Base-by-base conservation (phyloP, 2,888 invertebrate species). In the Trichacis sp. region DNA sequence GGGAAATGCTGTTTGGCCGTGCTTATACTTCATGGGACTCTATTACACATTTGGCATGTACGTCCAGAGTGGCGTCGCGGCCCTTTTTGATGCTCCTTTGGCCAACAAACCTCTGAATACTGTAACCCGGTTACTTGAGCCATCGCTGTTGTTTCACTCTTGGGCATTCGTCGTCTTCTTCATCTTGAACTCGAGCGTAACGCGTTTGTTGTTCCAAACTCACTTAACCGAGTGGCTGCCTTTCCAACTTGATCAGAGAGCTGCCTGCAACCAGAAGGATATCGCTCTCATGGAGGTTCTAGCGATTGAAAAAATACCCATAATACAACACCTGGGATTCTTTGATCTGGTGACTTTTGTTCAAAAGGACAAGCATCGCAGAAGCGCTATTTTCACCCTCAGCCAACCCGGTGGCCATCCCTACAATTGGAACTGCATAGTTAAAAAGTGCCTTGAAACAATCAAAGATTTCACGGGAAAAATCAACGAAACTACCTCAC, bases 361-460 rank as follows among this genome's bases (percentile, higher is more conserved):
- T 0, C 87, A 89, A 74, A 90, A 89, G 75, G 90, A 91, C 40
- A 78, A 85, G 17, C 49, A 68, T 0, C 87, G 93, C 72, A 87
- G 95, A 47, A 82, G 86, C 70, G 85, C 89, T 57, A 85, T 95
- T 40, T 95, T 92, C 78, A 87, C 89, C 11, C 85, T 94, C 0
- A 93, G 93, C 24, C 89, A 91, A 76, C 94, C 94, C 19, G 94
- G 95, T 15, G 94, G 94, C 24, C 95, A 95, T 83, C 94, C 96
- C 0, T 91, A 93, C 76, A 94, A 93, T 77, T 96, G 96, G 96
- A 93, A 91, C 75, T 88, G 88, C 68, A 81, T 95, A 8, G 80
- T 90, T 45, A 88, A 89, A 60, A 89, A 89, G 72, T 89, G 91
- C 77, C 80, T 93, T 8, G 82, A 82, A 29, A 85, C 90, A 0